Base-by-base conservation (phyloP, 1,140 invertebrate species). In the Drosophila ohnishii region DNA sequence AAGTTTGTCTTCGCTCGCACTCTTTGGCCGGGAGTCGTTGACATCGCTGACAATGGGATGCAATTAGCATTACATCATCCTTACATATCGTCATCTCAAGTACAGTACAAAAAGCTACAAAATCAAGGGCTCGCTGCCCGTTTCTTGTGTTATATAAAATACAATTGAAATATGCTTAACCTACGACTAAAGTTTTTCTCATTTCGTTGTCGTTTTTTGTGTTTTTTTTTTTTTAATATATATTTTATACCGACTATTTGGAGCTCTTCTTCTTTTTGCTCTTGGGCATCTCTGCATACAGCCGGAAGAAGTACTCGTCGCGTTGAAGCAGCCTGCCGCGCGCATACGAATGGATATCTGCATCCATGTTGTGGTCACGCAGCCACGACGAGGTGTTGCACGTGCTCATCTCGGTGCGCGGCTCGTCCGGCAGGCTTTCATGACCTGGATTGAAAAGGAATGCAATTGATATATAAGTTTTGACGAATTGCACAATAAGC, bases 341-440 rank as follows among this genome's bases (percentile, higher is more conserved):
- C 1, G 97, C 96, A 92, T 98, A 98, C 32, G 96, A 96, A 70
- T 95, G 94, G 76, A 98, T 98, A 80, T 98, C 97, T 1, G 97
- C 97, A 91, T 98, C 97, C 96, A 98, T 97, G 75, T 96, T 96
- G 78, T 96, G 95, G 66, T 98, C 96, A 47, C 96, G 93, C 87
- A 98, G 93, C 97, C 97, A 98, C 0, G 97, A 97, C 45, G 96
- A 97, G n/a, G 96, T 97, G 5, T 96, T 97, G 92, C 97, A 97
- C 5, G 96, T 96, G 90, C 96, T 97, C 93, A 97, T 97, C 91
- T 95, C 93, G 1, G 93, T 93, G 11, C 94, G 84, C 74, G 93
- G 93, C 90, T 95, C 95, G 67, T 93, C 92, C 6, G 83, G 92
- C 90, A 89, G 92, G 86, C 75, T 83, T 40, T 92, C 92, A 85